Percentiles rank a stretch among this genome's conserved stretches.
phyloP scores from a whole-genome alignment of 23 tunicate species.

The Oikopleura dioica region DNA sequence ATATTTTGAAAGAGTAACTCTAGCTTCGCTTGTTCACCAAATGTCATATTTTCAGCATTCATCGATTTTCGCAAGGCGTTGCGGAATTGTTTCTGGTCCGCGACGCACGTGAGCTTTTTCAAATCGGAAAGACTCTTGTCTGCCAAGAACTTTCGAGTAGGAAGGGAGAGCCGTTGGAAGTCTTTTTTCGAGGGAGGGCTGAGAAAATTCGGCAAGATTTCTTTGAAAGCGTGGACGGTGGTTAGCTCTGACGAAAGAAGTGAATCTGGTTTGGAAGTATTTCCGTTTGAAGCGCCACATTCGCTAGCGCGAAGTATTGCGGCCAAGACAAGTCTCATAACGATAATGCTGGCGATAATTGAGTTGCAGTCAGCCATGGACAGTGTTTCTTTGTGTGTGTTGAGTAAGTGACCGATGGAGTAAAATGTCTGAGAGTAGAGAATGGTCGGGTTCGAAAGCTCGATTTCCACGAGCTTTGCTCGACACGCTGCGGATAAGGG shows the following conservation, averaged over 20 bases:
- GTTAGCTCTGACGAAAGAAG: background rate
- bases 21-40: background rate
- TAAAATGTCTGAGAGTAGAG: background rate
- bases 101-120: background rate
- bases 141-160: background rate
- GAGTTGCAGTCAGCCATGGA: background rate
- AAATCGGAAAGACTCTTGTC: background rate
- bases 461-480: background rate
- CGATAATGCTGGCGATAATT: background rate
- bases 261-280: no score
- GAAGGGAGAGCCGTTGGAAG: background rate
- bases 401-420: background rate
- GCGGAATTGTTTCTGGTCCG: background rate
- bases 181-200: background rate
- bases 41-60: background rate
- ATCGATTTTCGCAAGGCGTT: background rate
- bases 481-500: background rate
- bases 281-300: background rate
- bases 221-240: background rate
- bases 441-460: background rate
- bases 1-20: background rate
- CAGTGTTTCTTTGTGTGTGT: background rate
- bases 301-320: background rate
- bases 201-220: background rate
- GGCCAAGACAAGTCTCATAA: background rate